Conservation (phyloP, 2,113 vertebrate genomes). For the Zootoca vivipara region DNA sequence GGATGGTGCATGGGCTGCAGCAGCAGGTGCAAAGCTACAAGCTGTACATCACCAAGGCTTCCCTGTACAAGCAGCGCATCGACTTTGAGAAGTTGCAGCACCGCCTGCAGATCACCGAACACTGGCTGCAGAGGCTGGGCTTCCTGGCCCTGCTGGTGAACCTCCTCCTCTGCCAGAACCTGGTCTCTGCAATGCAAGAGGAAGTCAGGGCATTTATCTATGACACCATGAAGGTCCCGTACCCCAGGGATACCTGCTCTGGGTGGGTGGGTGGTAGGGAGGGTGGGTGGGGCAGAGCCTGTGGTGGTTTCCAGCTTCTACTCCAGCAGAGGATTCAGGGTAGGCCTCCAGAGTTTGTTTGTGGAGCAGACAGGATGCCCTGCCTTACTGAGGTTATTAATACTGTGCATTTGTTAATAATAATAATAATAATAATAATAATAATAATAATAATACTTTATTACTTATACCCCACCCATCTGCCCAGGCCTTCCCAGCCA, state of each 20-base stretch:
- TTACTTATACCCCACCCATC: too few species aligned
- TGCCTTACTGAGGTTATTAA: not conserved
- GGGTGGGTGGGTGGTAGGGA: not conserved
- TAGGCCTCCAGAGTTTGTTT: too few species aligned
- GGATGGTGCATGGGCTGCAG: constrained; percentile 71
- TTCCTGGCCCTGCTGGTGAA: constrained; percentile 73
- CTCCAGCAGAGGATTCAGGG: too few species aligned
- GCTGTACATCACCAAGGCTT: constrained; percentile 37
- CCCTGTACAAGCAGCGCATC: constrained; percentile 67
- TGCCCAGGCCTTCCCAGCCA: too few species aligned
- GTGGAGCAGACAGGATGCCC: not conserved
- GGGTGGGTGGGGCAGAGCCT: too few species aligned
- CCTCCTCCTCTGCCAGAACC: constrained; percentile 77
- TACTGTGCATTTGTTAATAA: too few species aligned
- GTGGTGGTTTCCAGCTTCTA: too few species aligned
- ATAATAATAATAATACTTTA: too few species aligned
- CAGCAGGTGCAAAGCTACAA: constrained; percentile 57
- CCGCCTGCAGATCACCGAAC: constrained; percentile 60
- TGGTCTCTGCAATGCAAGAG: constrained; percentile 69
- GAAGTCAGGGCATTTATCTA: constrained; percentile 71
- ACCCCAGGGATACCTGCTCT: not conserved
- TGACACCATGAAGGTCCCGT: constrained; percentile 72
- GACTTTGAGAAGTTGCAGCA: constrained; percentile 57
- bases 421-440: too few species aligned
- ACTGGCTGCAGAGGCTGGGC: constrained; percentile 70